Percentiles rank a stretch among this genome's conserved stretches.
Evolutionary conservation across 2,888 invertebrate genomes (phyloP).

Genomic region (Agriotes lineatus): DNA sequence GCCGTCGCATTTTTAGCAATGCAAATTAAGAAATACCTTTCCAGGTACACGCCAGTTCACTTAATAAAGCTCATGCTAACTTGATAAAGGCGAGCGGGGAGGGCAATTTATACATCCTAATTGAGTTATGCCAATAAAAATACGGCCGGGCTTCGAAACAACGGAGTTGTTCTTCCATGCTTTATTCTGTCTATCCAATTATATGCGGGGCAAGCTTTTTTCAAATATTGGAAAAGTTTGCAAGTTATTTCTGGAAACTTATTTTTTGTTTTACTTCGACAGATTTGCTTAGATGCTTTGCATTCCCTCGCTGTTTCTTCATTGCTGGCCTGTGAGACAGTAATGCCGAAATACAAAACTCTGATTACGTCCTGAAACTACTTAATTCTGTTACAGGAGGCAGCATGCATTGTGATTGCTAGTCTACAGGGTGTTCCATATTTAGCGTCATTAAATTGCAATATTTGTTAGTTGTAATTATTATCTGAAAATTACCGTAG

Average conservation of each 20-base stretch:
- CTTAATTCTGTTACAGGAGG: too few species aligned
- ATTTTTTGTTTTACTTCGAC: slow-evolving; percentile 22
- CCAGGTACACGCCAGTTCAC: slow-evolving; percentile 12
- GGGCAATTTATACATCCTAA: slow-evolving; percentile 30
- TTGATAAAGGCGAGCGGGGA: slow-evolving; percentile 5
- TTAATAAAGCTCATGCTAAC: slow-evolving; percentile 21
- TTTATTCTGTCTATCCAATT: slow-evolving; percentile 39
- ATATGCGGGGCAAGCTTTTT: slow-evolving; percentile 31
- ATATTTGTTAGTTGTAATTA: too few species aligned
- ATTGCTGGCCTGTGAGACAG: too few species aligned
- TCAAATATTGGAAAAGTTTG: slow-evolving; percentile 40
- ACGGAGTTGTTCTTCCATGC: slow-evolving; percentile 28
- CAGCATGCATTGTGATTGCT: too few species aligned
- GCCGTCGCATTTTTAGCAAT: background rate
- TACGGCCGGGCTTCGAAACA: slow-evolving; percentile 17
- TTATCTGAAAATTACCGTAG: too few species aligned
- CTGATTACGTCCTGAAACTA: too few species aligned
- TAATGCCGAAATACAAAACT: too few species aligned
- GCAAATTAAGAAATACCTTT: background rate
- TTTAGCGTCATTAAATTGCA: too few species aligned
- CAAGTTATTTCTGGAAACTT: slow-evolving; percentile 30
- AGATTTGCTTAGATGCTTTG: slow-evolving; percentile 23
- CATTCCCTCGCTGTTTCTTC: slow-evolving; percentile 13
- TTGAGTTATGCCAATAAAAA: slow-evolving; percentile 33
- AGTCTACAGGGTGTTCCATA: too few species aligned